Evolutionary conservation across 92 coral and sea anemone species (phyloP), one percentile per base, ranked within the genome.

Genomic region (Scolanthus callimorphus): DNA sequence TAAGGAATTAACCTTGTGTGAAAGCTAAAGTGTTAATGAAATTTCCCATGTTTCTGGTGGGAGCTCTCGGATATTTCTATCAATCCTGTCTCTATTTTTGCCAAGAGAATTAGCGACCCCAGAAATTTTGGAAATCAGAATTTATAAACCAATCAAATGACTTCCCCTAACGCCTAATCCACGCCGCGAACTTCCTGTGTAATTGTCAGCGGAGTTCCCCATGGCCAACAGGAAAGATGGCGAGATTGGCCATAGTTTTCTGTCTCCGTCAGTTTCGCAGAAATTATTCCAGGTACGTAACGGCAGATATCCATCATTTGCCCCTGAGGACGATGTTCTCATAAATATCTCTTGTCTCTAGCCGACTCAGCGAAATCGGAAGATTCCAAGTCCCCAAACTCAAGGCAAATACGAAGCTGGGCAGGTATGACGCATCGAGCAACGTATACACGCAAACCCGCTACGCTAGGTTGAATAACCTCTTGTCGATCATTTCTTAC

Each of bases 401-500:
- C 85, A 83, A 67, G 99, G 95, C 50, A 94, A 85, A 46, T 94
- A 94, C 44, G 96, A 85, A 59, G 69, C 94, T 51, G 99, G 99
- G 20, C 96, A 94, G 97, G 99, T 94, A 46, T 1, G 64, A 23
- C 15, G 15, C 15, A 34, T 34, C 41, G 15, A 6, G 41, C 41
- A 34, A 34, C 15, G 41, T 34, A 15, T n/a, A n/a, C n/a, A n/a
- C n/a, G n/a, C n/a, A n/a, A n/a, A n/a, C n/a, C n/a, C n/a, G n/a
- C n/a, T n/a, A n/a, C n/a, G n/a, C n/a, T n/a, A n/a, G n/a, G n/a
- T n/a, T n/a, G n/a, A n/a, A n/a, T n/a, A n/a, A n/a, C n/a, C n/a
- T n/a, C n/a, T n/a, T n/a, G n/a, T n/a, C n/a, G n/a, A n/a, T n/a
- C n/a, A n/a, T n/a, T n/a, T n/a, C n/a, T n/a, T n/a, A n/a, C n/a